These are phyloP conservation scores for Leptinotarsa rubiginosa DNA, from an alignment of 2,888 invertebrate species.

Conservation along the genomic window DNA sequence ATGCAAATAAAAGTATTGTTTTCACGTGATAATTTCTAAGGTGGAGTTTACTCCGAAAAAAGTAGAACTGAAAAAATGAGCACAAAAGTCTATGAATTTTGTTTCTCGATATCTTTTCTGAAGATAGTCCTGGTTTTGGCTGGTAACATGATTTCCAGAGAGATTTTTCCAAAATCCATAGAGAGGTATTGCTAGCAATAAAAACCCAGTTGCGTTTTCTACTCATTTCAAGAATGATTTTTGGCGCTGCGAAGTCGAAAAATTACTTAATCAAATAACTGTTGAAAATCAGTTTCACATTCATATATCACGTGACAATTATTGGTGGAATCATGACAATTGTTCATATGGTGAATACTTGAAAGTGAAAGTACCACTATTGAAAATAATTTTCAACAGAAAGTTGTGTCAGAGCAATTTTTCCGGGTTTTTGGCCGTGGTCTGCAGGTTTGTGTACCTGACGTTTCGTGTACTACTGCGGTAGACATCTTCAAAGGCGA, in stretches of 20 bases:
- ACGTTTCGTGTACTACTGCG: no score
- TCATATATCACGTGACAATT: not conserved
- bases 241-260: slow-evolving; percentile 8
- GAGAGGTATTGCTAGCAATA: slow-evolving; percentile 26
- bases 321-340: not conserved
- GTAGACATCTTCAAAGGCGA: no score
- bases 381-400: not conserved
- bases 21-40: slow-evolving; percentile 54
- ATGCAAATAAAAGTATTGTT: slow-evolving; percentile 60
- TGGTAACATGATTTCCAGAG: not conserved
- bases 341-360: not conserved
- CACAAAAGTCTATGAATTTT: slow-evolving; percentile 44
- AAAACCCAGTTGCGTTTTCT: slow-evolving; percentile 11
- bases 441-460: no score
- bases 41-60: slow-evolving; percentile 69
- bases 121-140: not conserved
- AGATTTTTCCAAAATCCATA: slow-evolving; percentile 36
- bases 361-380: not conserved
- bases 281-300: not conserved
- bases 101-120: not conserved
- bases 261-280: not conserved
- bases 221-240: not conserved
- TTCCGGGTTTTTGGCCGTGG: no score
- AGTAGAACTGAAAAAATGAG: slow-evolving; percentile 48
- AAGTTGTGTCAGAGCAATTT: not conserved